phyloP scores from a whole-genome alignment of 2,888 invertebrate genomes.

The Spisula solida region DNA sequence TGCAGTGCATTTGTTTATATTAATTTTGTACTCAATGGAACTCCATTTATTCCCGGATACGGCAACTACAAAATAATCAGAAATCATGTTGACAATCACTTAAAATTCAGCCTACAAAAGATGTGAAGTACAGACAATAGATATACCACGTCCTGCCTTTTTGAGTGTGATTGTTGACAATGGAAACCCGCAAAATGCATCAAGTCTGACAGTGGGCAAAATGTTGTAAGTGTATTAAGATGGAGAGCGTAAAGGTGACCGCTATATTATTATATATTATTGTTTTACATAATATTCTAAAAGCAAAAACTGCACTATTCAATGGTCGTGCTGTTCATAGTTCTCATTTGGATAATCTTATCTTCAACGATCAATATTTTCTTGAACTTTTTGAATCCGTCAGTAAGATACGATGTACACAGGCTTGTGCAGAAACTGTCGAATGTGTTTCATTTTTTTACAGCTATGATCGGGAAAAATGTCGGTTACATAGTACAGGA shows the following conservation, averaged over 20 bases:
- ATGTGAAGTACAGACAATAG: too few relatives aligned
- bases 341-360: background rate
- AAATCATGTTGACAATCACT: too few relatives aligned
- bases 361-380: constrained; percentile 15
- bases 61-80: too few relatives aligned
- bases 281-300: background rate
- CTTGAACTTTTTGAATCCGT: background rate
- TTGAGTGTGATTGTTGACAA: background rate
- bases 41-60: too few relatives aligned
- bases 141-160: too few relatives aligned
- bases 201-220: too few relatives aligned
- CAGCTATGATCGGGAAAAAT: background rate
- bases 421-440: background rate
- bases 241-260: background rate
- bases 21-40: too few relatives aligned
- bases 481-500: background rate
- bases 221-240: background rate
- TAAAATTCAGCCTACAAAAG: too few relatives aligned
- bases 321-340: background rate
- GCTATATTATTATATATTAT: background rate
- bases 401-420: background rate
- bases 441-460: background rate
- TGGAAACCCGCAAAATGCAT: too few relatives aligned
- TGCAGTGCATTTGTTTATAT: too few relatives aligned
- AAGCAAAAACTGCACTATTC: background rate